Conservation (phyloP, 2,888 invertebrate species). For the Mycogona germanica region DNA sequence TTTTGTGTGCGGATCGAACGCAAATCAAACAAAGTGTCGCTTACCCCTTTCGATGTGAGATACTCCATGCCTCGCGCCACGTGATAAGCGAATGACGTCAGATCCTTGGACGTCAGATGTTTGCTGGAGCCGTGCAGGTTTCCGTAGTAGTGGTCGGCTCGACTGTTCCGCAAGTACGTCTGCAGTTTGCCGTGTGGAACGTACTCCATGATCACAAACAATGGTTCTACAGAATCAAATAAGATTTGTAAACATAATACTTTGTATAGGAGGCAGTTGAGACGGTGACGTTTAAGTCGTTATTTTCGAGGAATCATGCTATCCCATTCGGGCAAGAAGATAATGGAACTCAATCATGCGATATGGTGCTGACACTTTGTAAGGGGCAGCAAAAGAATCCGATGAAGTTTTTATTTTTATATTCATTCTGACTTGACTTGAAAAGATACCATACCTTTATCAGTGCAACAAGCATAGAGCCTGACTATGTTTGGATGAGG, state of each 20-base stretch:
- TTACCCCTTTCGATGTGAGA: constrained; percentile 67
- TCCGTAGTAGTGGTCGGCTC: constrained; percentile 70
- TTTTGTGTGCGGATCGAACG: no score
- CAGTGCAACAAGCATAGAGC: constrained; percentile 77
- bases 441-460: constrained; percentile 41
- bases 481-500: constrained; percentile 83
- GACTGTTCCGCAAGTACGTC: constrained; percentile 69
- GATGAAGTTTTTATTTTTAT: no score
- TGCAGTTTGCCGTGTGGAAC: constrained; percentile 79
- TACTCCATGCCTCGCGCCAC: constrained; percentile 83
- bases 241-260: not conserved
- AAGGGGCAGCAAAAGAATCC: no score
- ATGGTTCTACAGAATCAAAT: constrained; percentile 49
- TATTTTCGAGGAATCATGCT: no score
- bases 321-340: no score
- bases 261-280: no score
- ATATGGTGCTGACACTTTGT: no score
- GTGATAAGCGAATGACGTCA: constrained; percentile 83
- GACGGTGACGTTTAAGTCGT: no score
- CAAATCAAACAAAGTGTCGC: constrained; percentile 27
- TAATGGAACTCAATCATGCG: no score
- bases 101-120: constrained; percentile 67
- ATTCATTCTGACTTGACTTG: no score
- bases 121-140: constrained; percentile 57
- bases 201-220: constrained; percentile 85